Base-by-base conservation (phyloP, 2,113 vertebrate species). In the Arenaria interpres region DNA sequence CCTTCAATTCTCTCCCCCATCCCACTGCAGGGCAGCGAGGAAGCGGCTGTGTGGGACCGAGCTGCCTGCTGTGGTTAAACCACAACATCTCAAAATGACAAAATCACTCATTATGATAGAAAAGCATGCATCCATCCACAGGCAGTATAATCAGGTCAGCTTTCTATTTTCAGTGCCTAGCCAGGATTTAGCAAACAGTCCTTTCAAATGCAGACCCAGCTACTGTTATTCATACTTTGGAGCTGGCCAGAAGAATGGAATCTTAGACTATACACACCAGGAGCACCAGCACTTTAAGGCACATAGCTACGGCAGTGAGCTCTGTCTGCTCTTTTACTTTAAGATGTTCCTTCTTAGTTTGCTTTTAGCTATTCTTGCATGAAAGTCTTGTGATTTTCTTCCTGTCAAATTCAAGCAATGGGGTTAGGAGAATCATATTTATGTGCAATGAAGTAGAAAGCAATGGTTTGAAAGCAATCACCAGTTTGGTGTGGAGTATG, bases 361-460 rank as follows among this genome's bases (percentile, higher is more conserved):
- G 56, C 71, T 94, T 85, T 79, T 32, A 91, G 32, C 71, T 83
- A 35, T 12, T 90, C 57, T 67, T 74, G 46, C 25, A 63, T 56
- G 57, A 59, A 80, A 89, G 32, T 63, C 54, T 50, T 83, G 39
- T 73, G 94, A 92, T 90, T 95, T 76, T 90, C 79, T 71, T 86
- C 72, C 75, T 6, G 2, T 80, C 45, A 90, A 63, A 90, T 64
- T 77, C 79, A 84, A 76, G 83, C 37, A 84, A 95, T 81, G 54
- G 37, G 54, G 67, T 74, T 95, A 53, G 45, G 37, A 86, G 60
- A 89, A 84, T 83, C 59, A 62, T 88, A 93, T 96, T 97, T 77
- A 89, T 74, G 92, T 84, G 93, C 83, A 92, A 6, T 84, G 79
- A 96, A 95, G 78, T 77, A 76, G 86, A 92, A 96, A 92, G 75